phyloP scores from a whole-genome alignment of 2,797 vertebrate species.

The Columba guinea region DNA sequence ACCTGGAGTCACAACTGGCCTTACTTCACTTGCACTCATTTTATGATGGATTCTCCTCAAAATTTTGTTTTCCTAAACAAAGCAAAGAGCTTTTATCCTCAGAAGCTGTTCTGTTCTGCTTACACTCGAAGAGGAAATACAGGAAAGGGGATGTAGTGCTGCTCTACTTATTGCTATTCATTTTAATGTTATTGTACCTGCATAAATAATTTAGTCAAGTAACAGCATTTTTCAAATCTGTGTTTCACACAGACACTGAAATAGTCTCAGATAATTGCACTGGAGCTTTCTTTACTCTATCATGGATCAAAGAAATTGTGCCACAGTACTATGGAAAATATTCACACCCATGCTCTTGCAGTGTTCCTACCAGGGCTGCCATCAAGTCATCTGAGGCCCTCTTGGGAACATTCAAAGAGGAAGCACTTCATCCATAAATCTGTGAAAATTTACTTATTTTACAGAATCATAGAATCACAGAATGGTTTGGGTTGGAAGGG shows the following conservation, averaged over 20 bases:
- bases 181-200: not conserved
- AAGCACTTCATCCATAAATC: not conserved
- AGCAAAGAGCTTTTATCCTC: not conserved
- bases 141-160: not conserved
- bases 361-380: not conserved
- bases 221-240: not conserved
- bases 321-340: not conserved
- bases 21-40: not conserved
- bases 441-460: not conserved
- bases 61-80: not conserved
- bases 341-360: not conserved
- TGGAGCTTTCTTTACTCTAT: conserved; percentile 14
- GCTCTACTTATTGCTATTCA: not conserved
- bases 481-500: not conserved
- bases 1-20: not conserved
- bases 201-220: conserved; percentile 31
- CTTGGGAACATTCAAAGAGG: not conserved
- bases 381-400: not conserved
- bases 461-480: not conserved
- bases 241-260: conserved; percentile 5
- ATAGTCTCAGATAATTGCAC: conserved; percentile 34
- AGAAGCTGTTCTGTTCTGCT: not conserved
- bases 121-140: not conserved
- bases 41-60: not conserved
- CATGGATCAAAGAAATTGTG: conserved; percentile 16